phyloP scores from a whole-genome alignment of 2,797 vertebrate species.

The Lindbergichthys nudifrons region DNA sequence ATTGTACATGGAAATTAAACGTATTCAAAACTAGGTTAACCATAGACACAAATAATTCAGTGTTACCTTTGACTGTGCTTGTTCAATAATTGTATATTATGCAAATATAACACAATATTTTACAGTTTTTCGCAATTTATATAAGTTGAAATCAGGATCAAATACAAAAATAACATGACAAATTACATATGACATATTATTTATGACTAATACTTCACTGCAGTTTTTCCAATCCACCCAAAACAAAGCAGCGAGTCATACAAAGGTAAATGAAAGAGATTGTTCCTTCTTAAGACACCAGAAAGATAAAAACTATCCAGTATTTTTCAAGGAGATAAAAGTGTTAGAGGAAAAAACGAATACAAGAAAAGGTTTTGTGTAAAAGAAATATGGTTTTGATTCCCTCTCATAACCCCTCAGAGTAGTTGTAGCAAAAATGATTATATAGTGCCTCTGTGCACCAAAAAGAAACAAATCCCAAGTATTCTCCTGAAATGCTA shows the following conservation, averaged over 20 bases:
- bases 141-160: background rate
- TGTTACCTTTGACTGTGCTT: background rate
- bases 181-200: no score
- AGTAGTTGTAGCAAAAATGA: background rate
- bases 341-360: background rate
- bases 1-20: background rate
- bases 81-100: background rate
- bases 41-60: background rate
- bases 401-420: no score
- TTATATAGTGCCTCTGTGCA: background rate
- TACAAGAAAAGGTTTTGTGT: background rate
- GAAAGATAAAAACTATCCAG: background rate
- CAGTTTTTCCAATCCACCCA: background rate
- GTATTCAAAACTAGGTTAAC: background rate
- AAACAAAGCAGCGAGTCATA: background rate
- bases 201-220: background rate
- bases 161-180: background rate
- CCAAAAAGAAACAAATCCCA: no score
- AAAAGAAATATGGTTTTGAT: background rate
- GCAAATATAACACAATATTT: background rate
- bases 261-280: background rate
- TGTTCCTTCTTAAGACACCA: background rate
- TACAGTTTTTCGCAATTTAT: background rate
- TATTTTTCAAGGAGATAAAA: background rate
- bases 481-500: background rate